These are phyloP conservation scores for Cerastis rubricosa DNA, from an alignment of 2,888 invertebrate genomes.

Conservation along the genomic window DNA sequence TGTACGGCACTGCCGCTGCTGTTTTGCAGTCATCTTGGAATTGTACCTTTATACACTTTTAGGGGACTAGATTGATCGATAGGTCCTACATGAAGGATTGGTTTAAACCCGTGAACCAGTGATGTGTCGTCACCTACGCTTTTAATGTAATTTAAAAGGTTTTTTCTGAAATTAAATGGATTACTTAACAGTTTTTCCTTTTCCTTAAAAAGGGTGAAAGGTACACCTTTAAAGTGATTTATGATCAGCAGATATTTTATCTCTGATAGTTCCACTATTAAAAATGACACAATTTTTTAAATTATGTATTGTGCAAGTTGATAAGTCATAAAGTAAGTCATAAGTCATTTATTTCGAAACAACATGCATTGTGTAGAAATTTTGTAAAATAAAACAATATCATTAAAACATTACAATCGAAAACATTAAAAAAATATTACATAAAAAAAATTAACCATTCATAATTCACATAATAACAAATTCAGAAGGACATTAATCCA, in stretches of 20 bases:
- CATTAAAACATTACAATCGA: too few relatives aligned
- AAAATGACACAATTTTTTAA: neutral
- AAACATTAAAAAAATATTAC: too few relatives aligned
- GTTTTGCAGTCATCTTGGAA: neutral
- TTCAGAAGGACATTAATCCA: too few relatives aligned
- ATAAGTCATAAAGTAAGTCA: too few relatives aligned
- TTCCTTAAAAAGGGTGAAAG: neutral
- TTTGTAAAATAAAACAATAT: too few relatives aligned
- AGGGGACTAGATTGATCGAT: constrained; percentile 41
- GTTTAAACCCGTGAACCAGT: constrained; percentile 1
- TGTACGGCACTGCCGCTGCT: neutral
- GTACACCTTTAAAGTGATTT: neutral
- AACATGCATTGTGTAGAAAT: too few relatives aligned
- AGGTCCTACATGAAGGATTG: constrained; percentile 32
- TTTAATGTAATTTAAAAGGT: constrained; percentile 36
- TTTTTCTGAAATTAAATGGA: neutral
- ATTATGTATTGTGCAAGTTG: neutral
- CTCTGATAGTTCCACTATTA: neutral
- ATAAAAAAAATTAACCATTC: too few relatives aligned
- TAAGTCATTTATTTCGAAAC: too few relatives aligned
- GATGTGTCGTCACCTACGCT: constrained; percentile 34
- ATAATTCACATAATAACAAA: too few relatives aligned
- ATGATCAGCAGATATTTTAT: neutral
- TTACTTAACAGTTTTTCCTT: constrained; percentile 19
- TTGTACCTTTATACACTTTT: neutral